Base-by-base conservation (phyloP, 2,797 vertebrate species). In the Sciurus carolinensis region DNA sequence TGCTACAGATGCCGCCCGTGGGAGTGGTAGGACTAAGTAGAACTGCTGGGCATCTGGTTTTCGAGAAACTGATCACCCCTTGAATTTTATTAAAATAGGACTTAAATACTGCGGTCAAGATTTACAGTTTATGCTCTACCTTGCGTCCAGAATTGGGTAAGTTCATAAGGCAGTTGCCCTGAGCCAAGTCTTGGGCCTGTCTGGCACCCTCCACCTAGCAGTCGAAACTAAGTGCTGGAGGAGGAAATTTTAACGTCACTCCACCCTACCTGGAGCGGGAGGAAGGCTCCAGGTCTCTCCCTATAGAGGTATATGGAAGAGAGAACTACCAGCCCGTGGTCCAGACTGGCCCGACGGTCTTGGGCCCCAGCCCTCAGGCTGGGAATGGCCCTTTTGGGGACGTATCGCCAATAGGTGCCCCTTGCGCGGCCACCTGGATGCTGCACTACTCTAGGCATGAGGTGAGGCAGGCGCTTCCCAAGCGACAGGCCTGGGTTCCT, bases 281-380 rank as follows among this genome's bases (percentile, higher is more conserved):
- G 7, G 18, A 42, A 79, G 30, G 39, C 33, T 24, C 54, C n/a
- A 18, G 57, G 28, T 47, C 13, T 47, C 57, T 39, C 15, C 62
- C 5, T 62, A 8, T 2, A 12, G 8, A 28, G 42, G 11, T 73
- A 7, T 24, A 39, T 0, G 3, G 1, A 18, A 42, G 17, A 50
- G 24, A 42, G 22, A 50, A 59, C 14, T 22, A 47, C 69, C 47
- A 22, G 42, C n/a, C 57, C 15, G 3, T 2, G 17, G 44, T 42
- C n/a, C 36, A 18, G 1, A 9, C 1, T 4, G 3, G 47, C 18
- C 12, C 20, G 20, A 7, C 0, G 0, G 15, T 36, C 57, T n/a
- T 17, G 79, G 24, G 71, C 14, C 54, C 1, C 5, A 3, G 9
- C n/a, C 13, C 30, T 62, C 30, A 17, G 0, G 5, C n/a, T 20